Evolutionary conservation across 2,113 vertebrate species (phyloP).

Genomic region (Strigops habroptila): DNA sequence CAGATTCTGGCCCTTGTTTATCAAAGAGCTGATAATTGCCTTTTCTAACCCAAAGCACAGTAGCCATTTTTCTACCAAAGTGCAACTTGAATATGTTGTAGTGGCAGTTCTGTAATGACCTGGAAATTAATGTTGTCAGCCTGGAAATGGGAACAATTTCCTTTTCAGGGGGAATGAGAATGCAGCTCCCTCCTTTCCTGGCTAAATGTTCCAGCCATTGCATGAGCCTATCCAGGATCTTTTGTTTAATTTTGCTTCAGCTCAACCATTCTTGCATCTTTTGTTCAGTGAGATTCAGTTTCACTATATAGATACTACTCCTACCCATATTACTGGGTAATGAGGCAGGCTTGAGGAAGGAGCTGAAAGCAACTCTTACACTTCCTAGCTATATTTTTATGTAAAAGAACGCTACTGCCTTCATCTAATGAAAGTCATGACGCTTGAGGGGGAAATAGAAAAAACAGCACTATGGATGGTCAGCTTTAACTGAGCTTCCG

Average conservation of each 20-base stretch:
- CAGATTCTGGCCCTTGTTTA: not conserved
- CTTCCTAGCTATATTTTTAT: slow-evolving; percentile 25
- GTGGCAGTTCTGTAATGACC: not conserved
- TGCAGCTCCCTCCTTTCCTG: not conserved
- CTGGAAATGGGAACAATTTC: slow-evolving; percentile 26
- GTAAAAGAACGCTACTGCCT: slow-evolving; percentile 24
- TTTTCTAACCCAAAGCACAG: not conserved
- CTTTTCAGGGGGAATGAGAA: not conserved
- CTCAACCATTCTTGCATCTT: not conserved
- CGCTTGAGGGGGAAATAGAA: too few species aligned
- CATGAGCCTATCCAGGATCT: not conserved
- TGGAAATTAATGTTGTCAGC: slow-evolving; percentile 14
- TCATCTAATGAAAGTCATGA: slow-evolving; percentile 14
- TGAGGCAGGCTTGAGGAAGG: slow-evolving; percentile 33
- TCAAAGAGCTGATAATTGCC: not conserved
- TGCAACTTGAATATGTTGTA: not conserved
- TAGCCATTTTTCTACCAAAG: not conserved
- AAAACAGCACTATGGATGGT: not conserved
- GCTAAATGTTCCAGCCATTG: not conserved
- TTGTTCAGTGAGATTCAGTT: slow-evolving; percentile 23
- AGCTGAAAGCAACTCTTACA: slow-evolving; percentile 46
- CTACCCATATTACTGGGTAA: slow-evolving; percentile 47
- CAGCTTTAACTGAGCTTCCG: not conserved
- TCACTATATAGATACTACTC: slow-evolving; percentile 41
- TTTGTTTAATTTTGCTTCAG: slow-evolving; percentile 48